Percentiles rank a stretch among this genome's conserved stretches.
Conservation (phyloP, 2,888 invertebrate species). For the Agrochola lychnidis region DNA sequence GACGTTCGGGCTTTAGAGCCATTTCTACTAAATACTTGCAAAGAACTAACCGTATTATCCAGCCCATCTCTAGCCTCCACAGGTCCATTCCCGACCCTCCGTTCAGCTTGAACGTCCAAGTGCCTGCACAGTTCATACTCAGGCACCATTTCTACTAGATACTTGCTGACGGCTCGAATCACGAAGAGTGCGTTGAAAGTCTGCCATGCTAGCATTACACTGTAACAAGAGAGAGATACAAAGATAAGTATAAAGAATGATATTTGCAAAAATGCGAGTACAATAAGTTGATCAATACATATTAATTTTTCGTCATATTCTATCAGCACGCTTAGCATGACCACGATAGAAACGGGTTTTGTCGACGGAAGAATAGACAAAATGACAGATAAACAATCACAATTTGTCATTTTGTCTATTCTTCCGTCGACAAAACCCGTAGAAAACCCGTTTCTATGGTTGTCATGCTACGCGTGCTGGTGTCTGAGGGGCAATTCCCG, state of each 20-base stretch:
- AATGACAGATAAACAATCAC: no score
- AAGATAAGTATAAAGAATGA: not conserved
- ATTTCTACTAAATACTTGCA: no score
- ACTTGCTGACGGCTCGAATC: slow-evolving; percentile 95
- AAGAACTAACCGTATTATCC: slow-evolving; percentile 32
- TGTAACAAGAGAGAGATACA: slow-evolving; percentile 72
- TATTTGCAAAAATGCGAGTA: not conserved
- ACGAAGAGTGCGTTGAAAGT: slow-evolving; percentile 98
- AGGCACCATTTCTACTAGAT: slow-evolving; percentile 96
- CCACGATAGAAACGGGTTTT: no score
- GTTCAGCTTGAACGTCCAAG: slow-evolving; percentile 91
- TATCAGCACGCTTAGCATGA: no score
- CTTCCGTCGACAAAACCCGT: no score
- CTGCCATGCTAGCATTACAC: slow-evolving; percentile 96
- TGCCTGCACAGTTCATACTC: slow-evolving; percentile 97
- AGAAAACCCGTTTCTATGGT: no score
- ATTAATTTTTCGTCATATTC: not conserved
- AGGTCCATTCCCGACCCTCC: slow-evolving; percentile 71
- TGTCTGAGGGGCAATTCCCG: no score
- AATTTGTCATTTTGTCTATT: no score
- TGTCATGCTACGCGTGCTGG: no score
- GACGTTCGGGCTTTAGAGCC: no score
- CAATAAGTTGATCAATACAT: not conserved
- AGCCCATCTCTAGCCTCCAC: slow-evolving; percentile 66
- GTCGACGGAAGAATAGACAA: no score